Evolutionary conservation across 2,888 invertebrate species (phyloP).

Genomic region (Heteromyza rotundicornis): DNA sequence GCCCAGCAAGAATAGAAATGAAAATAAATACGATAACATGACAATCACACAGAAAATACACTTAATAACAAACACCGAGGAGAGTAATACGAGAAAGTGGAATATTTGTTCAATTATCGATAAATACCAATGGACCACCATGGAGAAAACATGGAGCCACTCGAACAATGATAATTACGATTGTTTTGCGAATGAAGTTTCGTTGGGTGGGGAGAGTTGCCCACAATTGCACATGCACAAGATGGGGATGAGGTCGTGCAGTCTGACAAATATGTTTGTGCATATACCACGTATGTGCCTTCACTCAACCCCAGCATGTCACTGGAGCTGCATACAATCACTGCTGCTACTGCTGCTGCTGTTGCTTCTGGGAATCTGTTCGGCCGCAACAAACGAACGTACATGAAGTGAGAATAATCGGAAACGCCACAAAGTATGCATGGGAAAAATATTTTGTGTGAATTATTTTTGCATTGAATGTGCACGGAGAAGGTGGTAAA

Average conservation of each 20-base stretch:
- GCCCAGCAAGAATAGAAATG: background rate
- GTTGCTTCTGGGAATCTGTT: no score
- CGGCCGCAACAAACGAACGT: no score
- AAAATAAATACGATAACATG: background rate
- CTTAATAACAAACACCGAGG: no score
- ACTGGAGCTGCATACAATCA: no score
- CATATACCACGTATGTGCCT: no score
- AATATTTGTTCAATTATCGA: background rate
- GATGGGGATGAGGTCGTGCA: no score
- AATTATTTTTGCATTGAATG: background rate
- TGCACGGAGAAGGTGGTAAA: no score
- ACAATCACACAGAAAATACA: no score
- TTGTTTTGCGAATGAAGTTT: no score
- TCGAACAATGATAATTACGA: background rate
- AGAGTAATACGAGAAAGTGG: background rate
- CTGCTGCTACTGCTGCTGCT: no score
- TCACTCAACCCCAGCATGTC: no score
- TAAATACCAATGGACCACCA: background rate
- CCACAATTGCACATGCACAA: background rate
- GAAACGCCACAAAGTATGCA: constrained; percentile 1
- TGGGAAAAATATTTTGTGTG: background rate
- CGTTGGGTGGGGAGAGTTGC: background rate
- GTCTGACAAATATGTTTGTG: no score
- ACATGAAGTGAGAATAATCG: background rate
- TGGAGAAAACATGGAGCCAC: background rate